These are phyloP conservation scores for Gephyroberyx darwinii DNA, from an alignment of 2,797 vertebrate species.

Conservation along the genomic window DNA sequence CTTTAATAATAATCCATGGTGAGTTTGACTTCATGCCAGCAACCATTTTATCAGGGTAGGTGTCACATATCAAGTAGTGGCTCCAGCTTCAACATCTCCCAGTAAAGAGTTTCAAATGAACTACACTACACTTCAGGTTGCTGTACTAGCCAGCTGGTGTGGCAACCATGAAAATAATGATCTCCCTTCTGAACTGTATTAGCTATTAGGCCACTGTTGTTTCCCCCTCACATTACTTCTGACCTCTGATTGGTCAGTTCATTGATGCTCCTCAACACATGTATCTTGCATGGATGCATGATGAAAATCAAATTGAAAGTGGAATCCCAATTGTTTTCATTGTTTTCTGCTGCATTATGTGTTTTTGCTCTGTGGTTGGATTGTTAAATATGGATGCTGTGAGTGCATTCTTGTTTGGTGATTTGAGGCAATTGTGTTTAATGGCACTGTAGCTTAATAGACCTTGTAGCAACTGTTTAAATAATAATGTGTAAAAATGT, in stretches of 20 bases:
- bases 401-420: too few species aligned
- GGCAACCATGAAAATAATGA: conserved; percentile 62
- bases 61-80: too few species aligned
- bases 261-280: conserved; percentile 34
- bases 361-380: too few species aligned
- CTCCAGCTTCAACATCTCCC: too few species aligned
- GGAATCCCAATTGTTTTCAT: too few species aligned
- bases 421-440: too few species aligned
- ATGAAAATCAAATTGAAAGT: conserved; percentile 16
- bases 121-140: background rate
- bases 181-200: conserved; percentile 66
- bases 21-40: conserved; percentile 44
- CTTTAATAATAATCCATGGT: conserved; percentile 49
- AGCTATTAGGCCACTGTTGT: conserved; percentile 63
- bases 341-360: too few species aligned
- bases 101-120: background rate
- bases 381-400: too few species aligned
- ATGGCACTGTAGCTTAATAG: too few species aligned
- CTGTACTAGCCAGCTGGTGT: conserved; percentile 56
- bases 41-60: background rate
- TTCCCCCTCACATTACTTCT: conserved; percentile 46
- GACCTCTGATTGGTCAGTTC: conserved; percentile 49
- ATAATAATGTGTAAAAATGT: too few species aligned
- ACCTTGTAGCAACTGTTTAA: too few species aligned
- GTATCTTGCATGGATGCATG: conserved; percentile 19